Percentiles rank a stretch among this genome's conserved stretches.
These are phyloP conservation scores for Sarcophaga subvicina DNA, from an alignment of 2,888 invertebrate species.

Conservation along the genomic window DNA sequence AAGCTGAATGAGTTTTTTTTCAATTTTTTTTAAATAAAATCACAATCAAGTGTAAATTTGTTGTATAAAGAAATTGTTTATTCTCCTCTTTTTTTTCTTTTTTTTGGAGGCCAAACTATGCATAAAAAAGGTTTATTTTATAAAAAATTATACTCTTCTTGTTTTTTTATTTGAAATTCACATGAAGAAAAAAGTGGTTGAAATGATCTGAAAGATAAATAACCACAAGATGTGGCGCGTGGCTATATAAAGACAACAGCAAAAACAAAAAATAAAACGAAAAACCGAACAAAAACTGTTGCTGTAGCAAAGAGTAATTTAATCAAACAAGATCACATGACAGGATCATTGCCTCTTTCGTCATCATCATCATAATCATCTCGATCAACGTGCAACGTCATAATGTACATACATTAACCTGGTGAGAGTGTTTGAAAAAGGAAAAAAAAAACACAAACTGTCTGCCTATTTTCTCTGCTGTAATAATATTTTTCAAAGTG, in stretches of 20 bases:
- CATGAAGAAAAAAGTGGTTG: not conserved
- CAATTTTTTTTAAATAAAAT: slow-evolving; percentile 24
- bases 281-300: not conserved
- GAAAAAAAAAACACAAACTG: not conserved
- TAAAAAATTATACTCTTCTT: slow-evolving; percentile 17
- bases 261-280: not conserved
- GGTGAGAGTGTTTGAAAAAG: not conserved
- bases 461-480: not conserved
- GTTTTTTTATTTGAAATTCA: slow-evolving; percentile 6
- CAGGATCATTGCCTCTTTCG: slow-evolving; percentile 36
- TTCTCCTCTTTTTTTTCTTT: not conserved
- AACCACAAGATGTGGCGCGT: slow-evolving; percentile 55
- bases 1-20: too few relatives aligned
- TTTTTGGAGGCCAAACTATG: slow-evolving; percentile 3
- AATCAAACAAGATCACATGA: slow-evolving; percentile 63
- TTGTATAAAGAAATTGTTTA: slow-evolving; percentile 43
- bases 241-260: slow-evolving; percentile 31
- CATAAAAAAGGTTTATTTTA: slow-evolving; percentile 10
- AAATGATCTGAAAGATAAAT: slow-evolving; percentile 19
- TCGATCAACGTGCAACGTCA: slow-evolving; percentile 8
- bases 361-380: not conserved
- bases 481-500: slow-evolving; percentile 19
- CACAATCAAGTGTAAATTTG: slow-evolving; percentile 56
- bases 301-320: slow-evolving; percentile 31
- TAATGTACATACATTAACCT: not conserved